Base-by-base conservation (phyloP, 2,113 vertebrate genomes). In the Brachyhypopomus occidentalis region DNA sequence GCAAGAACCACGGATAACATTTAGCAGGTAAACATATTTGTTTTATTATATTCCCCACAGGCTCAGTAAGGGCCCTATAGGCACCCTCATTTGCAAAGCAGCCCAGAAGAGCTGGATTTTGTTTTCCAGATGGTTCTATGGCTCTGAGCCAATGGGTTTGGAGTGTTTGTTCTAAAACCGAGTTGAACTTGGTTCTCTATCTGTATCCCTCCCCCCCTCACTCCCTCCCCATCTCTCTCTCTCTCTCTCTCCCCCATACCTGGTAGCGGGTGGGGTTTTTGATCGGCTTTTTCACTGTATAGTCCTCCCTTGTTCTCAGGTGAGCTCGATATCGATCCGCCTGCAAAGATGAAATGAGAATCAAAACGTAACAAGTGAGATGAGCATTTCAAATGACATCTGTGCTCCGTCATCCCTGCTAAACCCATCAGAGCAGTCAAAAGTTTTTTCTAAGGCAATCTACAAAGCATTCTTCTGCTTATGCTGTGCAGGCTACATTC, bases 241-340 rank as follows among this genome's bases (percentile, higher is more conserved):
- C 17, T 82, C 77, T 38, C 2, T 60, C 38, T 62, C 22, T 52
- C 16, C 17, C 81, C 87, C 88, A 14, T 93, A 98, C 97, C 96
- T 99, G 94, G 70, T 99, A 97, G 92, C 97, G 94, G 3, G 97
- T 97, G 38, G 96, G 96, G 86, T 97, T 96, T 90, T 94, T 96
- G 86, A 95, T 95, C 60, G 95, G 92, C 9, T 96, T 97, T 86
- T 93, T 95, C 78, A 90, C 89, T 5, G 94, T 93, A 90, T 94
- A 94, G 66, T 92, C 94, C 36, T 97, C 96, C 81, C 93, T 90
- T 41, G 92, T 94, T 77, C 91, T 93, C 58, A 92, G 90, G 86
- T 90, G 92, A 73, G 94, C 85, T 87, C 94, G 93, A 86, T 96
- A 95, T 88, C 80, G 95, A 87, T 95, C 93, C 88, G 94, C 95